A percentile compares a stretch with the other conserved stretches of the same genome.
These are phyloP conservation scores for Erebia ligea DNA, from an alignment of 2,888 invertebrate species.

Conservation along the genomic window DNA sequence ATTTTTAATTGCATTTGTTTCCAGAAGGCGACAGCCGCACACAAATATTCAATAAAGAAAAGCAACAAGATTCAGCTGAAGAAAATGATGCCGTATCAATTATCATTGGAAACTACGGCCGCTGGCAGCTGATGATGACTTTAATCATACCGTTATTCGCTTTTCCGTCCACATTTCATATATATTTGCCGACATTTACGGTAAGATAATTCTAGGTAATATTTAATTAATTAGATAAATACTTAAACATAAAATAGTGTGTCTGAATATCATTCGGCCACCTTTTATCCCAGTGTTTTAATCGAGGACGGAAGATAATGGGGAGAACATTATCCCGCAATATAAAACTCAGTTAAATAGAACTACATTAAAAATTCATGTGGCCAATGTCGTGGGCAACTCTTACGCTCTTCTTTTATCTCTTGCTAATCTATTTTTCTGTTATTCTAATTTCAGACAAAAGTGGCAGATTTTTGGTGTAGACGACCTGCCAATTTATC, in stretches of 20 bases:
- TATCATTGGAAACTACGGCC: slow-evolving; percentile 88
- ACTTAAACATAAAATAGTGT: no score
- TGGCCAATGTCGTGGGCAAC: no score
- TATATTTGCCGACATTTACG: slow-evolving; percentile 89
- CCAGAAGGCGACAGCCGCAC: slow-evolving; percentile 50
- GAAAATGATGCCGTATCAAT: slow-evolving; percentile 84
- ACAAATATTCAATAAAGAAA: slow-evolving; percentile 60
- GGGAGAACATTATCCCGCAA: no score
- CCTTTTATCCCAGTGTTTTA: no score
- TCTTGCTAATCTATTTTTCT: background rate
- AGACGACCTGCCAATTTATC: slow-evolving; percentile 82
- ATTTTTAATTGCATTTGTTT: background rate
- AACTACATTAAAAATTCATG: no score
- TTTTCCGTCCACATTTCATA: slow-evolving; percentile 91
- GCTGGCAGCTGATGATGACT: slow-evolving; percentile 89
- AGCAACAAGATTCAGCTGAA: slow-evolving; percentile 49
- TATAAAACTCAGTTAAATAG: no score
- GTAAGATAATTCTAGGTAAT: slow-evolving; percentile 56
- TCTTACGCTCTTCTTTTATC: background rate
- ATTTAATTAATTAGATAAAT: background rate
- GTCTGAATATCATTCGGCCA: no score
- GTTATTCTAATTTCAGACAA: slow-evolving; percentile 75
- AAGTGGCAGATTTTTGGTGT: slow-evolving; percentile 87
- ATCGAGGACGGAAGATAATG: no score
- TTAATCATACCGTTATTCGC: slow-evolving; percentile 89